Evolutionary conservation across 2,888 invertebrate species (phyloP).

Genomic region (Invenusta paracnida): DNA sequence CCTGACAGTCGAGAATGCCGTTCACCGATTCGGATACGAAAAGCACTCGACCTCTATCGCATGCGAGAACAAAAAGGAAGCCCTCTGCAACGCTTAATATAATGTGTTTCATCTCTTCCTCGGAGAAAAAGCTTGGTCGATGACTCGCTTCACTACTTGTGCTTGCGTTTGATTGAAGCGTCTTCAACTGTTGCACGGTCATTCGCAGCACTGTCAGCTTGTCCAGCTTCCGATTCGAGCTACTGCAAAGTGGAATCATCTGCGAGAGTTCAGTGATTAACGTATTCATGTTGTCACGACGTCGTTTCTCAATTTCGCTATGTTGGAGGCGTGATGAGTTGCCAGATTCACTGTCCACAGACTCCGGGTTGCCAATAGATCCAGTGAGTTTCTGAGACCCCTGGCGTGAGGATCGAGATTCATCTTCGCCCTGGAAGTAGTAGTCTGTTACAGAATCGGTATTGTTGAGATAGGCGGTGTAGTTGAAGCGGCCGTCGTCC

Average conservation of each 20-base stretch:
- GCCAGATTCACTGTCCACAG: background rate
- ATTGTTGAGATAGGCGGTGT: background rate
- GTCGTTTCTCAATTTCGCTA: constrained; percentile 87
- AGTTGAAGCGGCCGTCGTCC: background rate
- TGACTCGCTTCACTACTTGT: constrained; percentile 73
- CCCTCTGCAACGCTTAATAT: constrained; percentile 80
- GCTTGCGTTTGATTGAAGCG: constrained; percentile 63
- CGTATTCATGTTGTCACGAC: constrained; percentile 91
- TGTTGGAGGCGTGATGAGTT: constrained; percentile 72
- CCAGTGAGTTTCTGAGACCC: background rate
- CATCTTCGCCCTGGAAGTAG: background rate
- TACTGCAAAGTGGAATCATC: constrained; percentile 87
- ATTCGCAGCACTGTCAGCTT: constrained; percentile 81
- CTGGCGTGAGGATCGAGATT: background rate
- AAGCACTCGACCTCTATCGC: constrained; percentile 80
- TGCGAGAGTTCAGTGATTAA: constrained; percentile 82
- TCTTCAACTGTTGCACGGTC: constrained; percentile 86
- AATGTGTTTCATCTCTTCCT: constrained; percentile 78
- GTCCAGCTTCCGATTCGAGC: constrained; percentile 84
- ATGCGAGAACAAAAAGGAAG: constrained; percentile 84
- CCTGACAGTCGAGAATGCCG: constrained; percentile 71
- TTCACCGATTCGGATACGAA: constrained; percentile 84
- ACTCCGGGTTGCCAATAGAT: background rate
- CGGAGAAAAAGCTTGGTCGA: constrained; percentile 76
- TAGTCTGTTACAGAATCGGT: background rate